phyloP scores from a whole-genome alignment of 2,113 vertebrate species.

The Zapus hudsonius region DNA sequence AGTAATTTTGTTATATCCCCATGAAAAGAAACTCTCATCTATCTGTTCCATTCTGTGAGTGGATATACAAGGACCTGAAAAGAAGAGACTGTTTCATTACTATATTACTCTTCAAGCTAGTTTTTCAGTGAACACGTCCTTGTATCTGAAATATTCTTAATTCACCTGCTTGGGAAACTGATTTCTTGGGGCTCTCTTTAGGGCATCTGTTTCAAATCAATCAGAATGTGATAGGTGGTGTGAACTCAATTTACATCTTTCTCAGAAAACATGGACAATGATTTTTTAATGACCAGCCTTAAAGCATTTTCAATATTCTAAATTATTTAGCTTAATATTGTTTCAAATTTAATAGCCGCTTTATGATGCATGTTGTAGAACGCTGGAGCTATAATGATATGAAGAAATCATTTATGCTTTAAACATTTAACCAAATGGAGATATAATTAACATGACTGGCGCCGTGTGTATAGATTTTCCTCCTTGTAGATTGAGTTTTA shows the following conservation, averaged over 20 bases:
- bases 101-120: neutral
- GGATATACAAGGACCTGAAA: too few relatives aligned
- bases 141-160: slow-evolving; percentile 6
- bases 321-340: slow-evolving; percentile 58
- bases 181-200: slow-evolving; percentile 17
- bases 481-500: neutral
- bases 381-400: neutral
- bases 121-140: slow-evolving; percentile 49
- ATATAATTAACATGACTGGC: slow-evolving; percentile 5
- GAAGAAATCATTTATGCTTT: slow-evolving; percentile 8
- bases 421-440: neutral
- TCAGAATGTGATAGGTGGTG: neutral
- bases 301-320: slow-evolving; percentile 40
- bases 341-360: slow-evolving; percentile 52
- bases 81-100: neutral
- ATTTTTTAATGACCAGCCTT: neutral
- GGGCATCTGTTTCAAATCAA: slow-evolving; percentile 56
- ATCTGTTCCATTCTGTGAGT: too few relatives aligned
- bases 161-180: neutral
- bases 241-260: slow-evolving; percentile 22
- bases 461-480: neutral
- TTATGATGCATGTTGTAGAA: slow-evolving; percentile 16
- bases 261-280: slow-evolving; percentile 34
- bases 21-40: too few relatives aligned
- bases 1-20: too few relatives aligned